Evolutionary conservation across 23 tunicate genomes (phyloP).

Genomic region (Styela plicata): DNA sequence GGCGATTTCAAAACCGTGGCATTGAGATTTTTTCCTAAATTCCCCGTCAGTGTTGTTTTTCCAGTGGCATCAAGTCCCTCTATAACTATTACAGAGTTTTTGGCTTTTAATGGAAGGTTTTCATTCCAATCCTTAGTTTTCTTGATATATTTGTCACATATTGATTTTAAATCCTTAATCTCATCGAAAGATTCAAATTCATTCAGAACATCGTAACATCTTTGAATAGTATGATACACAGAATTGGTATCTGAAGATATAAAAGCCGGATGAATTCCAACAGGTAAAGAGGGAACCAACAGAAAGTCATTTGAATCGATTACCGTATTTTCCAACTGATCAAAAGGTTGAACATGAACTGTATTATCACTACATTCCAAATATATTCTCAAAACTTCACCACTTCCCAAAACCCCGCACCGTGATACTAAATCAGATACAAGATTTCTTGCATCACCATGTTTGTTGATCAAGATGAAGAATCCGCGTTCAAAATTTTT

Average conservation of each 20-base stretch:
- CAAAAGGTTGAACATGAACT: not conserved
- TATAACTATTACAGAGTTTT: slow-evolving; percentile 15
- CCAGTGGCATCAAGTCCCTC: slow-evolving; percentile 37
- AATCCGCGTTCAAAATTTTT: not conserved
- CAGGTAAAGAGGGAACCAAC: not conserved
- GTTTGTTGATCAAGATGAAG: not conserved
- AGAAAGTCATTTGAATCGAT: not conserved
- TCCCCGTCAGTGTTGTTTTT: slow-evolving; percentile 13
- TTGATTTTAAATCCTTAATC: not conserved
- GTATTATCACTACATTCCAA: not conserved
- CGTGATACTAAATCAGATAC: not conserved
- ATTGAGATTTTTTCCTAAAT: not conserved
- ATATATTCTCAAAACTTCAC: not conserved
- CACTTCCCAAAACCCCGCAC: not conserved
- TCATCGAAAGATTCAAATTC: slow-evolving; percentile 1
- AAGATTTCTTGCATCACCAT: not conserved
- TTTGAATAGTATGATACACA: slow-evolving; percentile 9
- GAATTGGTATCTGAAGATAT: slow-evolving; percentile 23
- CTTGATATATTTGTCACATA: slow-evolving; percentile 20
- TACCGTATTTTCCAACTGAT: not conserved
- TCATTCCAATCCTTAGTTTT: not conserved
- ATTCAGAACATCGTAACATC: slow-evolving; percentile 5
- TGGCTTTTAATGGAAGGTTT: slow-evolving; percentile 8
- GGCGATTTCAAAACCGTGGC: slow-evolving; percentile 18
- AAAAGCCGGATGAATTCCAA: slow-evolving; percentile 19